Base-by-base conservation (phyloP, 2,797 vertebrate species). In the Florisuga fusca region DNA sequence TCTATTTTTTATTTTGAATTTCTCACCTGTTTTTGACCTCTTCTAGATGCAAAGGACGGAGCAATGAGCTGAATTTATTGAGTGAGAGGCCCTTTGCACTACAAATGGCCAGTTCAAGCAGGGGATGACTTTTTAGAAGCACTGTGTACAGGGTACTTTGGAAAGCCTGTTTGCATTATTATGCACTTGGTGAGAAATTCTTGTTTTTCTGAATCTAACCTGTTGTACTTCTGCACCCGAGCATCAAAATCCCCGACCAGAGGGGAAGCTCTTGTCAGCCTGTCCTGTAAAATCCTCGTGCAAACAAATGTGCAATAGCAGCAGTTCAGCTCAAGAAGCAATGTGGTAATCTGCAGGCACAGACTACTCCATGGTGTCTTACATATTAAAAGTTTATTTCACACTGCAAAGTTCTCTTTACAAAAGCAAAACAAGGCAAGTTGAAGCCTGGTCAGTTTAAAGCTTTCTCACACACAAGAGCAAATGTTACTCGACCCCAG, bases 301-400 rank as follows among this genome's bases (percentile, higher is more conserved):
- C 64, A 34, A 21, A 59, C 14, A n/a, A 63, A 29, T 11, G 45
- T 90, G 38, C 22, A 22, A 46, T 4, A 71, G 59, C 43, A 88
- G 73, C 73, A 36, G 61, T 13, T 67, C 3, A 7, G 57, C 36
- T 94, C 55, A 22, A 41, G 73, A 67, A 72, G 64, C 61, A n/a
- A 10, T 0, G 0, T 63, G 84, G 73, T 48, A 50, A 41, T 46
- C 73, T 84, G 58, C 79, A 91, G 69, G 61, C 2, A 18, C 67
- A 80, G 57, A 48, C 31, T 76, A 73, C 41, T 76, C 59, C 20
- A 1, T 18, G 34, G 29, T 51, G 63, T 87, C n/a, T 73, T 87
- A 87, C 5, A 36, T 58, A 80, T 95, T 88, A 29, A 74, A 64
- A 69, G 61, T 95, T 97, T 96, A 97, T 96, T 95, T 94, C 78